Evolutionary conservation across 2,797 vertebrate species (phyloP), one percentile per base, ranked within the genome.

Genomic region (Ambastaia sidthimunki): DNA sequence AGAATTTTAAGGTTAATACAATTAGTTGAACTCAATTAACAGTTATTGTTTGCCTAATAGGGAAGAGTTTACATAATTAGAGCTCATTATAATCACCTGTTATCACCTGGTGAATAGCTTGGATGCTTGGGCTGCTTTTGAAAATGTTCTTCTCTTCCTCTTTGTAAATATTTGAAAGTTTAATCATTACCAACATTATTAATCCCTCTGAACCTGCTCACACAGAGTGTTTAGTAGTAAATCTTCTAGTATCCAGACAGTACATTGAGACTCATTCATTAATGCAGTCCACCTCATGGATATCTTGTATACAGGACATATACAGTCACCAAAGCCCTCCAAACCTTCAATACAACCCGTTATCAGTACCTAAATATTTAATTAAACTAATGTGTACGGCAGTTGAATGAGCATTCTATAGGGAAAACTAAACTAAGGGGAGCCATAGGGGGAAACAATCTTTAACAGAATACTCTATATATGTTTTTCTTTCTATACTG

Each of bases 11-110:
- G 59, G 28, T 54, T 13, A 71, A 54, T 71, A 2, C 25, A 25
- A 13, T 71, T 44, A 37, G 71, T 69, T 78, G 1, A 52, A 60
- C 21, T 50, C 41, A 71, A 21, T 78, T 70, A 70, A 69, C 28
- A 37, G 47, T 41, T 63, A 78, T 60, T 63, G 47, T 78, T 25
- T 47, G 74, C 63, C 31, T 71, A 62, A 13, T 12, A 28, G 44
- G 76, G 67, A 18, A 50, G 18, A 19, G 25, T 70, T 70, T 28
- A 48, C 31, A 52, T 65, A 54, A 54, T 71, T 52, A 63, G 15
- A 62, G 47, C 19, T 71, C 25, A 71, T 63, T 13, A 71, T 63
- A 37, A 48, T 25, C 12, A 62, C 41, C 15, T 54, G 4, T 66
- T 67, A 31, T 78, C 37, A 48, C 34, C 66, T 15, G 18, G 19